Evolutionary conservation across 2,888 invertebrate genomes (phyloP).

Genomic region (Clunio marinus): DNA sequence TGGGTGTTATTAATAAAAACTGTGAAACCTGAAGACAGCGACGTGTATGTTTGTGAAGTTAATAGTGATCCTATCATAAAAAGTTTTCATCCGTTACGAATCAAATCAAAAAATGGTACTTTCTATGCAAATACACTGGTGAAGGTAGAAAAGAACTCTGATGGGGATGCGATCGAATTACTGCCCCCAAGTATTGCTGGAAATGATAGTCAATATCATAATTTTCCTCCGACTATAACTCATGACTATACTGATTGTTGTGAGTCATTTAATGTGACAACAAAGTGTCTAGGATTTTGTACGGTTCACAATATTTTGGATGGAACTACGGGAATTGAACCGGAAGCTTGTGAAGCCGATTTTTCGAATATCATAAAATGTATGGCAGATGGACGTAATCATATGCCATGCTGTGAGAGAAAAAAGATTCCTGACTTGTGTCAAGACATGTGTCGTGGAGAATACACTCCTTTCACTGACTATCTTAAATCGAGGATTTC

Average conservation of each 20-base stretch:
- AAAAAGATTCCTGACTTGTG: slow-evolving; percentile 79
- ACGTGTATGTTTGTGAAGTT: slow-evolving; percentile 77
- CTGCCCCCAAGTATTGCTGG: slow-evolving; percentile 23
- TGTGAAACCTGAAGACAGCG: slow-evolving; percentile 66
- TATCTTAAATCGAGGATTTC: slow-evolving; percentile 79
- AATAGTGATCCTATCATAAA: slow-evolving; percentile 74
- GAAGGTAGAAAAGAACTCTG: neutral
- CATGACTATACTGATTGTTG: slow-evolving; percentile 84
- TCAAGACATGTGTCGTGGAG: slow-evolving; percentile 79
- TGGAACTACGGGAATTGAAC: slow-evolving; percentile 73
- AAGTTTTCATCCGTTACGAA: slow-evolving; percentile 73
- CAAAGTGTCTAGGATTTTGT: slow-evolving; percentile 73
- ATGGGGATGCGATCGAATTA: slow-evolving; percentile 13
- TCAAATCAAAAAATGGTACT: slow-evolving; percentile 52
- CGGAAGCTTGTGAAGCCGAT: slow-evolving; percentile 74
- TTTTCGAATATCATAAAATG: slow-evolving; percentile 75
- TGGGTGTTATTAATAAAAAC: slow-evolving; percentile 77
- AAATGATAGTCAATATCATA: slow-evolving; percentile 44
- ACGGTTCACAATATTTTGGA: slow-evolving; percentile 72
- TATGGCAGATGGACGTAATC: slow-evolving; percentile 78
- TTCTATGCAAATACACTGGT: neutral
- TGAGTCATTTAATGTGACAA: slow-evolving; percentile 63
- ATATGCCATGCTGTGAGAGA: slow-evolving; percentile 77
- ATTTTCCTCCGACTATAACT: slow-evolving; percentile 50
- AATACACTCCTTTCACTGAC: slow-evolving; percentile 79